Percentiles rank a stretch among this genome's conserved stretches.
phyloP scores from a whole-genome alignment of 1,140 invertebrate species.

The Anastrepha ludens region DNA sequence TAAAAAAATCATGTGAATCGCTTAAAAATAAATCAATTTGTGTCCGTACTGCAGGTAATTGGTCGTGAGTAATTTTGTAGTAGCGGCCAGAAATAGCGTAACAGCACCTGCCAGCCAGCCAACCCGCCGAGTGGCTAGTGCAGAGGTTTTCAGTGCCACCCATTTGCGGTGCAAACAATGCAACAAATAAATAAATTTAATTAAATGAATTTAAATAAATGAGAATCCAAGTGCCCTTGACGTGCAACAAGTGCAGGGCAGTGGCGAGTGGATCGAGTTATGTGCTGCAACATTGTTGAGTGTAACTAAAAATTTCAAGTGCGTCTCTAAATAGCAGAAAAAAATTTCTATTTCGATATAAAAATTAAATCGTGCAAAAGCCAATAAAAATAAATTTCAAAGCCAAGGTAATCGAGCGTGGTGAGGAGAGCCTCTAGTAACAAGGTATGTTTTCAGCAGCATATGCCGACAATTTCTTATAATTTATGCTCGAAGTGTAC shows the following conservation, averaged over 20 bases:
- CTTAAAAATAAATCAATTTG: constrained; percentile 12
- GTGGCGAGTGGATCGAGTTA: constrained; percentile 2
- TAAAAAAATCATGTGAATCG: background rate
- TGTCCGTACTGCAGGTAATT: background rate
- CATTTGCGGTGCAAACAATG: background rate
- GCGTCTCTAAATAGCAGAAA: constrained; percentile 16
- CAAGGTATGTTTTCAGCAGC: constrained; percentile 1
- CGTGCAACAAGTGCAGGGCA: constrained; percentile 48
- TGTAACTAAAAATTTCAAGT: constrained; percentile 14
- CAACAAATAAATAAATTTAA: constrained; percentile 30
- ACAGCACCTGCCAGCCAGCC: background rate
- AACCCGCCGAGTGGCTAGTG: background rate
- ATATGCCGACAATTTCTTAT: too few relatives aligned
- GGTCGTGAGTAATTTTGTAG: background rate
- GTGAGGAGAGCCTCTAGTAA: background rate
- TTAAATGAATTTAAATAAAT: constrained; percentile 29
- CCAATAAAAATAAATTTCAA: background rate
- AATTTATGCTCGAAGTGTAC: too few relatives aligned
- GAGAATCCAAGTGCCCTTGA: constrained; percentile 35
- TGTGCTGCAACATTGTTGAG: constrained; percentile 15
- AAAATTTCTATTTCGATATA: background rate
- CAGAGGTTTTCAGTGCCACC: background rate
- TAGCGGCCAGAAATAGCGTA: background rate
- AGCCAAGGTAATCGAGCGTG: background rate
- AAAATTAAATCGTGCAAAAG: background rate